Base-by-base conservation (phyloP, 53 echinoderm and acorn worm genomes). In the Zoroaster sp. region DNA sequence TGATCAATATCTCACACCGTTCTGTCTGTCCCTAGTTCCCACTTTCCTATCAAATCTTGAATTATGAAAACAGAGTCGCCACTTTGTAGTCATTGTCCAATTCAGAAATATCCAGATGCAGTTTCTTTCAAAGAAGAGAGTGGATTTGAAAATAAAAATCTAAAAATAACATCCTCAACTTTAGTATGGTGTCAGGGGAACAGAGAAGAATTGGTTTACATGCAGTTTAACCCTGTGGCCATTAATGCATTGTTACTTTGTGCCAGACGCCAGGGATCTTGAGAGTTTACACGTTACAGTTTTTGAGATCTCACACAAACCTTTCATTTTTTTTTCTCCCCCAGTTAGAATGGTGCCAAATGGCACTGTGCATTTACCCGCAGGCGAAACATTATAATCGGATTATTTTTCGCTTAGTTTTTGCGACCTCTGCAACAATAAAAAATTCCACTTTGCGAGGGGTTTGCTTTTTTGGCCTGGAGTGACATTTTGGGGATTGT, bases 361-460 rank as follows among this genome's bases (percentile, higher is more conserved):
- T 34, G 47, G 32, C 35, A 17, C 21, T 0, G 21, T 6, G 54
- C 21, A 8, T 54, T 54, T 54, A 54, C 42, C 76, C 76, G 10
- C 75, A 15, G 51, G 76, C 76, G 42, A 76, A 34, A 28, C 15
- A 7, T 33, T 4, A 17, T 76, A 52, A 76, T 76, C n/a, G 28
- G 76, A 76, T 76, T 76, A 76, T 76, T 76, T 76, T 76, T 76
- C 49, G 51, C 47, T 76, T 52, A 76, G 14, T 18, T 41, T 13
- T 30, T 4, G 20, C 42, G 74, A 74, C 76, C 76, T 43, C 33
- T 17, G 18, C 45, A 14, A 35, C 32, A 69, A 69, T 14, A 69
- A 32, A 69, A 69, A 3, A 35, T 49, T 52, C 14, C 17, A 76
- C 52, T 49, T 51, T 30, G n/a, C 21, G 15, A 21, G 20, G 21